phyloP scores from a whole-genome alignment of 2,888 invertebrate species.

The Thymelicus acteon region DNA sequence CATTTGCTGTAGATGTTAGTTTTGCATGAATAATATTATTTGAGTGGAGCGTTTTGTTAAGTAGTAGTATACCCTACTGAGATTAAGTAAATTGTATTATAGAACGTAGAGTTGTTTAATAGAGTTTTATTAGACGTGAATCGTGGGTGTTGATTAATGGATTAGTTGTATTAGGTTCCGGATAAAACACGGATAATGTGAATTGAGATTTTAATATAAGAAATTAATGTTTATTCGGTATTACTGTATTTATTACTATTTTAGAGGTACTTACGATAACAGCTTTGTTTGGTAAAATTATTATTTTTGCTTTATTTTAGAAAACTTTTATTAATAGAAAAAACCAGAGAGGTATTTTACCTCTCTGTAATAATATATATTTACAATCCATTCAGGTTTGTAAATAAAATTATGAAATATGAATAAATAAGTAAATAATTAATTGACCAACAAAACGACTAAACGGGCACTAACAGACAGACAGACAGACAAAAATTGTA shows the following conservation, averaged over 20 bases:
- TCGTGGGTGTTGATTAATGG: constrained; percentile 33
- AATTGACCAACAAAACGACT: too few species aligned
- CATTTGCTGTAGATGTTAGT: constrained; percentile 9
- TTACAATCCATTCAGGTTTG: too few species aligned
- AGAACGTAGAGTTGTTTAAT: constrained; percentile 35
- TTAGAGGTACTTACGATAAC: constrained; percentile 16
- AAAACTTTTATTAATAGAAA: too few species aligned
- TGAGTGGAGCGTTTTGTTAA: not conserved
- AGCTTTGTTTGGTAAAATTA: not conserved
- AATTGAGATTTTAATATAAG: constrained; percentile 39
- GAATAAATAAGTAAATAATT: too few species aligned
- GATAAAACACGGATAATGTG: constrained; percentile 30
- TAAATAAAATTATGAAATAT: too few species aligned
- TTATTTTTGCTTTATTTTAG: too few species aligned
- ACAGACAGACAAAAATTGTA: too few species aligned
- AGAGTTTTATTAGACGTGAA: constrained; percentile 33
- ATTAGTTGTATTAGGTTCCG: constrained; percentile 28
- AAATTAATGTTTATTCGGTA: not conserved
- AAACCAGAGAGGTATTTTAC: too few species aligned
- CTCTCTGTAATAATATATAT: too few species aligned
- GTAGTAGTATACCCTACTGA: constrained; percentile 9
- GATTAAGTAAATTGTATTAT: constrained; percentile 35
- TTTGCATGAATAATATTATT: constrained; percentile 2
- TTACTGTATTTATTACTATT: not conserved
- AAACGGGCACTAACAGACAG: too few species aligned